Conservation (phyloP, 2,888 invertebrate genomes). For the Rotaria socialis region DNA sequence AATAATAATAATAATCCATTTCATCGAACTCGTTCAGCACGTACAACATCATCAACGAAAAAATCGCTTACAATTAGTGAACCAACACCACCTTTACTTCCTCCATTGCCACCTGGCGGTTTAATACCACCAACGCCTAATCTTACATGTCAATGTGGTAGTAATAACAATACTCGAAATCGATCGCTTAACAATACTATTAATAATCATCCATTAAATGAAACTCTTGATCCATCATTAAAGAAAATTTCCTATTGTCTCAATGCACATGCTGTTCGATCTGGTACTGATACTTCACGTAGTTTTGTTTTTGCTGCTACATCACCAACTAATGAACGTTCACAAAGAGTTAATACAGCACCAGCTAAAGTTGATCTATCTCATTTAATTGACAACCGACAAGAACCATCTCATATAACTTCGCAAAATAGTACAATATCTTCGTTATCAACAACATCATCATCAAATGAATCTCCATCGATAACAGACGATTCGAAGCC, state of each 20-base stretch:
- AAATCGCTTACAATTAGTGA: not conserved
- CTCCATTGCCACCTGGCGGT: constrained; percentile 2
- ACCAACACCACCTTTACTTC: not conserved
- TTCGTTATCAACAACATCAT: not conserved
- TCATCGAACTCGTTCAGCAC: not conserved
- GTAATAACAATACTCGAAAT: not conserved
- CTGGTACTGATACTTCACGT: not conserved
- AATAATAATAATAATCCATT: not conserved
- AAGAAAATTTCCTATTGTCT: constrained; percentile 19
- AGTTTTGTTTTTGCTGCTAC: not conserved
- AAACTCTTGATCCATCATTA: constrained; percentile 4
- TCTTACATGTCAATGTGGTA: not conserved
- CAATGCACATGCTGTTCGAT: not conserved
- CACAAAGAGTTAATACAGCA: not conserved
- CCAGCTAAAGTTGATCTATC: not conserved
- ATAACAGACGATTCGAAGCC: not conserved
- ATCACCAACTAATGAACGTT: not conserved
- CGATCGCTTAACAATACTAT: not conserved
- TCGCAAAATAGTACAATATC: not conserved
- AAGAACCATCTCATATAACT: not conserved
- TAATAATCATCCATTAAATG: not conserved
- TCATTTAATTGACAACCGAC: not conserved
- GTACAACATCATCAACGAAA: constrained; percentile 12
- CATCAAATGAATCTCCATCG: not conserved
- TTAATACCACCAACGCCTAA: not conserved